Base-by-base conservation (phyloP, 2,797 vertebrate genomes). In the Eremophila alpestris region DNA sequence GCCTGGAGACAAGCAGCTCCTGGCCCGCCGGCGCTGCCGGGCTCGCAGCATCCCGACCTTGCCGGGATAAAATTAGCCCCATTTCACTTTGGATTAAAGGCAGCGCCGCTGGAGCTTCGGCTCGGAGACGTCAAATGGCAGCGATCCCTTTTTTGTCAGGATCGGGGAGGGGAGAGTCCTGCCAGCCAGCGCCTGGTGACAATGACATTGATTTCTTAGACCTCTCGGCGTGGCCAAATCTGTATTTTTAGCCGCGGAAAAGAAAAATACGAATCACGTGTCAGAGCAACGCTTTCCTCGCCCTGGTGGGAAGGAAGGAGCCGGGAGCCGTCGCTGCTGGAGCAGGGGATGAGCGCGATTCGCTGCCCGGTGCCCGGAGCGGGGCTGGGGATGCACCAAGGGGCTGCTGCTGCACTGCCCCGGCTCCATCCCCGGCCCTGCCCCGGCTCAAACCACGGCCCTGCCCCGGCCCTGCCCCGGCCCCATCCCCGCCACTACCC, bases 171-270 rank as follows among this genome's bases (percentile, higher is more conserved):
- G 91, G 79, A 81, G 70, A 84, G 70, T 87, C 90, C 87, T 92
- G 64, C 69, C 90, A 92, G 90, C 43, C 95, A 65, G 77, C 1
- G 64, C 89, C 90, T 81, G 89, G 67, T 90, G 94, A 95, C 94
- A 95, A 79, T 89, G 94, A 92, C 95, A 96, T 87, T 93, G 95
- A 96, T 94, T 96, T 90, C 89, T 74, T 48, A 83, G 89, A 84
- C 83, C 92, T 93, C 90, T 93, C 40, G 36, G 62, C 3, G 13
- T 40, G 90, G 83, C 83, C 81, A 87, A 62, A 87, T 82, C 70
- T 24, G 70, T 96, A 95, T 94, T 95, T 96, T 95, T 93, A 95
- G 92, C 92, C 43, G 58, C 19, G 27, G 58, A 83, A 65, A 19
- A 74, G 64, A 78, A 51, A 74, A 77, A 55, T 38, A 58, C 8